Evolutionary conservation across 2,113 vertebrate species (phyloP), one percentile per base, ranked within the genome.

Genomic region (Zingel zingel): DNA sequence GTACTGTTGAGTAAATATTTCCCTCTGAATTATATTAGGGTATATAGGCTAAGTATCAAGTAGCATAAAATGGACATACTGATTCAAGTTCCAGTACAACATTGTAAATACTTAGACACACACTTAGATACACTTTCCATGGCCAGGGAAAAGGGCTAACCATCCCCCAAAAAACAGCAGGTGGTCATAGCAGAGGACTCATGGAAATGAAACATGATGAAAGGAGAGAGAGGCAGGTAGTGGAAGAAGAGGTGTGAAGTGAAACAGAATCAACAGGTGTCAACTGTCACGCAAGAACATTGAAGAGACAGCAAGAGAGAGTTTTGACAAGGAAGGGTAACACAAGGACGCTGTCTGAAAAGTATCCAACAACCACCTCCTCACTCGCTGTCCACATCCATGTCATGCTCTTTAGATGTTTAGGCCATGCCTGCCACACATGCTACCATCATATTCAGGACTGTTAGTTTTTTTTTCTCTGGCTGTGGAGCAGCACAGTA

Each of bases 111-210:
- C 39, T 39, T 39, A 39, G 39, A 39, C 10, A n/a, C n/a, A n/a
- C n/a, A n/a, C n/a, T n/a, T n/a, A n/a, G n/a, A n/a, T n/a, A n/a
- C n/a, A 10, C 39, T 43, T 43, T 43, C 10, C 23, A 72, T 18
- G 68, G 48, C 33, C 63, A 67, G 47, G 5, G 27, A 67, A 25
- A 30, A 62, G 12, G 19, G 23, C 15, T 45, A 33, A 78, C 43
- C 25, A 39, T 77, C 71, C 25, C n/a, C n/a, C 23, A 47, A 69
- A 74, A 67, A 76, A 36, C 7, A 82, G 27, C 79, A 86, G 78
- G 81, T 93, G 91, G 85, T 74, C 58, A 27, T 53, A 62, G 53
- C 67, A 63, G 56, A 54, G 33, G 53, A 58, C 72, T 77, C 63
- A 14, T 16, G 25, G 64, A 71, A 81, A 83, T 85, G 30, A 8